Evolutionary conservation across 1,140 invertebrate species (phyloP), one percentile per base, ranked within the genome.

Genomic region (Drosophila pallidifrons): DNA sequence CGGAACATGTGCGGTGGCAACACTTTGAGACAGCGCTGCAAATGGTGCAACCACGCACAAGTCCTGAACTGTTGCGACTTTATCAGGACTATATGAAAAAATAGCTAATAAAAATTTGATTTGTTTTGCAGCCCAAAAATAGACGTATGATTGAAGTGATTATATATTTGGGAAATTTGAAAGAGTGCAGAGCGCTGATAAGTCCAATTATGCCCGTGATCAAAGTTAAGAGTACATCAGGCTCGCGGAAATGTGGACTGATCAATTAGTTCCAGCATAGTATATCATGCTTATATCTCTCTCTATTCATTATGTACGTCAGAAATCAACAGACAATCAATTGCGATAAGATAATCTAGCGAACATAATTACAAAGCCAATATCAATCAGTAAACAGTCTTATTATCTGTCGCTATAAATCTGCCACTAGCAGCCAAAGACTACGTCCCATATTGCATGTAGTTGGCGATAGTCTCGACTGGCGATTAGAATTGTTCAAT

Each of bases 11-110:
- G 65, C 75, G 93, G 52, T 80, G 92, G 79, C 72, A 80, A 80
- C 95, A 98, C 93, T 98, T 98, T 92, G 91, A 94, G 46, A 82
- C 93, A 20, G 96, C 97, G 8, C 93, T 98, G 5, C 81, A 93
- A 20, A 90, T 94, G 45, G 94, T 98, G 0, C 94, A 93, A 28
- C 97, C 97, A 7, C 94, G 97, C 82, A 98, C 96, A 2, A 94
- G 95, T 63, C 52, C 91, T 5, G 94, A 94, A 55, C 93, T 96
- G 7, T 92, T 97, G n/a, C 82, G 94, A 51, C 93, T 97, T 65
- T 98, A 97, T 92, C 93, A 96, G 15, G 77, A 91, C 1, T 93
- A 93, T 67, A 63, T 81, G 0, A 80, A 81, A 73, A 72, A 73
- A 28, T 75, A 81, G 55, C 25, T 15, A 47, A 64, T 58, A 47